Base-by-base conservation (phyloP, 1,140 invertebrate genomes). In the Mylabris phalerata region DNA sequence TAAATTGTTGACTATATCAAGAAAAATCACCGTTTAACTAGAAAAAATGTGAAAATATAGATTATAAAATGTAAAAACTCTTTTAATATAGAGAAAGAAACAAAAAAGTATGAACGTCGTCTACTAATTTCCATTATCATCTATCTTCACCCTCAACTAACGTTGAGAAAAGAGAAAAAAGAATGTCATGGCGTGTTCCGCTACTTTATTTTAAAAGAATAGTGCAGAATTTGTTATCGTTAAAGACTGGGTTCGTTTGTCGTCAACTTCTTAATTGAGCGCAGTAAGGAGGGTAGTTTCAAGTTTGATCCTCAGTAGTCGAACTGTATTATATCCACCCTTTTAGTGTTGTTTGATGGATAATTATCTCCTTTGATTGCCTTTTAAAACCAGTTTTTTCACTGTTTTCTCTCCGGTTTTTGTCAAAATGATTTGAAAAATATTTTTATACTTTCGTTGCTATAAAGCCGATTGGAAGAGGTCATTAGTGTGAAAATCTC, bases 91-190 rank as follows among this genome's bases (percentile, higher is more conserved):
- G 51, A 55, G 39, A 7, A 32, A 5, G 7, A 32, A 32, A 32
- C 32, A 32, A 32, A 32, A 32, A 32, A 32, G 7, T 7, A 32
- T 7, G 32, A 32, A 4, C 54, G 55, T 61, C 60, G 48, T 50
- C 56, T 50, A 47, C 61, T 63, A 63, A 63, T 63, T 63, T 63
- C 61, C 61, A 63, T 62, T 62, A 62, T 63, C 61, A 63, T 63
- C 59, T 63, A 63, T 63, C 57, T 63, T 63, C 41, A 50, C 11
- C 39, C 45, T 49, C 38, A 50, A 49, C 38, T 24, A 40, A 40
- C 47, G 25, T 46, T n/a, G 19, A 19, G 19, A 19, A 19, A 19
- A 19, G 1, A 19, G 19, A 13, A 55, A 48, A 41, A 44, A 63
- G 59, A 63, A 55, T 47, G 27, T 43, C 9, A 19, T 40, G 56